A percentile compares a stretch with the other conserved stretches of the same genome.
phyloP scores from a whole-genome alignment of 64 coral and sea anemone species.

The Montipora cactus region DNA sequence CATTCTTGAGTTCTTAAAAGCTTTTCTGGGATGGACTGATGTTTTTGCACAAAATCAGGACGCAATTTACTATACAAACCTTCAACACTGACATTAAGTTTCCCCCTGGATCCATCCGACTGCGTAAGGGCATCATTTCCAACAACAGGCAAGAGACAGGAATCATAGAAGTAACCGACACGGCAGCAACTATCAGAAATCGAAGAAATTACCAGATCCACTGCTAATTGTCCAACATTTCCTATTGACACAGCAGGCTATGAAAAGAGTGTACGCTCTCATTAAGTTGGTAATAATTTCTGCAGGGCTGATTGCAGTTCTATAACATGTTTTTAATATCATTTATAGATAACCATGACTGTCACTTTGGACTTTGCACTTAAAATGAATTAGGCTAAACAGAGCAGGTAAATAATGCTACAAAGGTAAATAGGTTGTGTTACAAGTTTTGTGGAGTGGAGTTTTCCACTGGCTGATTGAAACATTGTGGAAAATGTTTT shows the following conservation, averaged over 20 bases:
- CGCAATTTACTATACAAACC: conserved; percentile 19
- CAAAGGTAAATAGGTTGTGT: no score
- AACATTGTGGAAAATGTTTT: no score
- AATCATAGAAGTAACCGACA: conserved; percentile 92
- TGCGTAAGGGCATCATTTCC: conserved; percentile 92
- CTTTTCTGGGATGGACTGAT: no score
- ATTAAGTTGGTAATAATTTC: background rate
- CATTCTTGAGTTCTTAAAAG: background rate
- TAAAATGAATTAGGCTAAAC: no score
- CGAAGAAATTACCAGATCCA: conserved; percentile 86
- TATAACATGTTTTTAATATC: no score
- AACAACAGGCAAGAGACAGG: conserved; percentile 80
- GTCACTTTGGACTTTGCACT: no score
- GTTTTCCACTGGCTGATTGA: no score
- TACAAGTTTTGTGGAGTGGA: no score
- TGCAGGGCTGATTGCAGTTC: no score
- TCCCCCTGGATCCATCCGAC: conserved; percentile 32
- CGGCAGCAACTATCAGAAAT: conserved; percentile 27
- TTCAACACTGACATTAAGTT: conserved; percentile 87
- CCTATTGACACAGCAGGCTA: conserved; percentile 98
- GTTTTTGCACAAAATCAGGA: no score
- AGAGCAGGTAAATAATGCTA: no score
- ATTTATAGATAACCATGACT: no score
- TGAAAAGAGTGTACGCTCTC: background rate
- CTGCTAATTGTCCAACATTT: conserved; percentile 96